Evolutionary conservation across 2,888 invertebrate species (phyloP), one percentile per base, ranked within the genome.

Genomic region (Apocheima hispidaria): DNA sequence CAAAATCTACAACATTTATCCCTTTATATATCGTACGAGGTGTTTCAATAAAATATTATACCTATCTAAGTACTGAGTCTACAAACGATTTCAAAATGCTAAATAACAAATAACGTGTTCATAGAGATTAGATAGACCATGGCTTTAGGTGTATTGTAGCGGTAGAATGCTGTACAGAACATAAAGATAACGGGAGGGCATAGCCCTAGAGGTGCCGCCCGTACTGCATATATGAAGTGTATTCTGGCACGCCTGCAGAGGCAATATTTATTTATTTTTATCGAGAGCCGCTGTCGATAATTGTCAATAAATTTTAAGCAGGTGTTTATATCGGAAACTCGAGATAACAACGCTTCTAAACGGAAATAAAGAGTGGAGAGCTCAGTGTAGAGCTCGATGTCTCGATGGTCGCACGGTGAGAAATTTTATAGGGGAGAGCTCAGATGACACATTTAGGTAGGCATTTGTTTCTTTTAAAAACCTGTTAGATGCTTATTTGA

Each of bases 231-330:
- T n/a, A n/a, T n/a, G 28, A 2, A 30, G 38, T 33, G 30, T 49
- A 40, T 49, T 26, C 59, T 41, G 44, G 38, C 41, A 50, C 53
- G 61, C 60, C 61, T 57, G 50, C 41, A 36, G 30, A 28, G 43
- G 53, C 60, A 64, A 73, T 74, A 72, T 72, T 76, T 76, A 77
- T 79, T 76, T 79, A 75, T 79, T 75, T 81, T 78, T 81, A 79
- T 80, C 75, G 74, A 61, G 36, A 72, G 59, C 64, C 62, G 68
- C 61, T 62, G 64, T 68, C 65, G 67, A 70, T 71, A 74, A 79
- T 78, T 71, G 76, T 74, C 77, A 69, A 79, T 84, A 83, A 81
- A 84, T 83, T 80, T 75, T 67, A 75, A 77, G 72, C 74, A 81
- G 81, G 80, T 83, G 77, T 77, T 78, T 77, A 77, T 73, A 70